phyloP scores from a whole-genome alignment of 2,797 vertebrate genomes.

The Chaenodraco wilsoni region DNA sequence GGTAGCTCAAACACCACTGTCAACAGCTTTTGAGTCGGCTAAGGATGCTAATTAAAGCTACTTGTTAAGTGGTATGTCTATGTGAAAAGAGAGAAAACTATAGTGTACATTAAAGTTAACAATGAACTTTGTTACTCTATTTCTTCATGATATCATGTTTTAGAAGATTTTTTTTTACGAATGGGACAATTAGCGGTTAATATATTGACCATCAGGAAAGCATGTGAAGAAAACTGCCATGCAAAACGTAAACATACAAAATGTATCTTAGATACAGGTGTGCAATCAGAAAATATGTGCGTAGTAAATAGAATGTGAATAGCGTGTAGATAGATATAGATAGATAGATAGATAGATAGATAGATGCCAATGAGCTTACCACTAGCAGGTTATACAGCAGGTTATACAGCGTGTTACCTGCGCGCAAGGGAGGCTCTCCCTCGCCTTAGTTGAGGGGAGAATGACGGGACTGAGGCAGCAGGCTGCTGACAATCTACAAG shows the following conservation, averaged over 20 bases:
- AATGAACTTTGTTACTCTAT: not conserved
- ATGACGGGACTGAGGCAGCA: conserved; percentile 97
- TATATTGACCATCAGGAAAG: not conserved
- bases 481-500: conserved; percentile 99
- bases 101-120: not conserved
- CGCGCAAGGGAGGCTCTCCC: conserved; percentile 87
- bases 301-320: conserved; percentile 8
- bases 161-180: not conserved
- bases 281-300: conserved; percentile 13
- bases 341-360: conserved; percentile 33
- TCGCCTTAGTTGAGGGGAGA: conserved; percentile 94
- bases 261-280: conserved; percentile 14
- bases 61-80: not conserved
- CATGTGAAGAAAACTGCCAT: conserved; percentile 16
- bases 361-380: conserved; percentile 25
- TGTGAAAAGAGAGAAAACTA: not conserved
- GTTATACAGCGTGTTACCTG: conserved; percentile 89
- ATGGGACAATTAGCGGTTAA: too few species aligned
- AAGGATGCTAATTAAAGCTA: not conserved
- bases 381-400: conserved; percentile 59
- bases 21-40: not conserved
- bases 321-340: not conserved
- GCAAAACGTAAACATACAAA: conserved; percentile 20
- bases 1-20: not conserved
- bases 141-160: not conserved